phyloP scores from a whole-genome alignment of 2,797 vertebrate species.

The Phrynocephalus vlangalii region DNA sequence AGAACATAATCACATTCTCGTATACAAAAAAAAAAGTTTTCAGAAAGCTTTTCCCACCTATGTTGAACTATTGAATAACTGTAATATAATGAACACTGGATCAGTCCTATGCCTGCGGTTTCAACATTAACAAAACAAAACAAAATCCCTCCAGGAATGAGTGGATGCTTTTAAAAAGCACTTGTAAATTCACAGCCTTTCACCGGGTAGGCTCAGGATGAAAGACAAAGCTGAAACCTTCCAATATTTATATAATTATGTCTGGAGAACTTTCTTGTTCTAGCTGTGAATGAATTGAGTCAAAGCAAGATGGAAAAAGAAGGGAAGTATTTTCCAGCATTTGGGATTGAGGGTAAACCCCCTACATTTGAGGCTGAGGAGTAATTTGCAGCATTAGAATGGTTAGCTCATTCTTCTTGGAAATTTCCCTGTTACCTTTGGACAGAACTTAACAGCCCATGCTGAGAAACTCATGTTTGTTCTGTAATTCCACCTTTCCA shows the following conservation, averaged over 20 bases:
- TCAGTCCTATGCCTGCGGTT: constrained; percentile 21
- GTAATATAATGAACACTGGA: constrained; percentile 12
- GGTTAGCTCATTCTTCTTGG: background rate
- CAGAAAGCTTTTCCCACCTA: constrained; percentile 40
- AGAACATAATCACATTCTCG: constrained; percentile 29
- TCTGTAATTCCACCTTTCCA: constrained; percentile 19
- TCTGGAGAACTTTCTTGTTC: constrained; percentile 23
- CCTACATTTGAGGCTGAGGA: background rate
- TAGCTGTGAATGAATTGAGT: constrained; percentile 15
- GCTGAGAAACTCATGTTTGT: constrained; percentile 29
- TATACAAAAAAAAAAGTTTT: constrained; percentile 33
- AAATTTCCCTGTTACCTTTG: constrained; percentile 52
- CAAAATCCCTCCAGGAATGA: background rate
- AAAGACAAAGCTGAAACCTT: constrained; percentile 41
- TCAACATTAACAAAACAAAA: constrained; percentile 24
- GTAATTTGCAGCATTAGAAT: background rate
- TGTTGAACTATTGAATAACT: constrained; percentile 33
- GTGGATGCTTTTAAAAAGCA: constrained; percentile 15
- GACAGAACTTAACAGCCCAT: background rate
- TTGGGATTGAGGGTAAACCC: constrained; percentile 1
- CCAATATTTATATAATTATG: constrained; percentile 29
- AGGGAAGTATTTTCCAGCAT: background rate
- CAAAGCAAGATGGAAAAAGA: constrained; percentile 29
- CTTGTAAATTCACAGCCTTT: constrained; percentile 26
- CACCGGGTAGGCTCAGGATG: background rate